phyloP scores from a whole-genome alignment of 2,797 vertebrate genomes.

The Gorsachius magnificus region DNA sequence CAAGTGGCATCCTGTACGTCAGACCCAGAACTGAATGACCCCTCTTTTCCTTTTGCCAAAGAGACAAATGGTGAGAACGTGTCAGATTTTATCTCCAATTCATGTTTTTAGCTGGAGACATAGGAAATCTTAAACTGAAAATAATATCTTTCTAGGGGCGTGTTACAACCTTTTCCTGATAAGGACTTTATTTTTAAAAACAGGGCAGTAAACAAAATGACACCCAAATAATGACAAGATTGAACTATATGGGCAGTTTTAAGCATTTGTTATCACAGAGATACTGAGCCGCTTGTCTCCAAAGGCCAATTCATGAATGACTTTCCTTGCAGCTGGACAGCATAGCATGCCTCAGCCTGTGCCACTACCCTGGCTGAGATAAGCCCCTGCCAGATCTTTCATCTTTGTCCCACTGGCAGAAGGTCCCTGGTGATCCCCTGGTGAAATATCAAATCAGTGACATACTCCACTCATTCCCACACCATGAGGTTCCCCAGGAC shows the following conservation, averaged over 20 bases:
- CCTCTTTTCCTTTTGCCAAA: conserved; percentile 69
- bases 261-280: neutral
- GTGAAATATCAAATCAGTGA: neutral
- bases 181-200: conserved; percentile 29
- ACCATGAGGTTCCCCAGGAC: neutral
- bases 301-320: neutral
- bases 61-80: conserved; percentile 62
- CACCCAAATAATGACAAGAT: conserved; percentile 18
- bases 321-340: neutral
- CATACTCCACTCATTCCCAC: neutral
- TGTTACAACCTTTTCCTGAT: conserved; percentile 48
- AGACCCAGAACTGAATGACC: conserved; percentile 53
- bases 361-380: neutral
- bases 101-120: conserved; percentile 49
- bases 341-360: neutral
- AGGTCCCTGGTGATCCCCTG: neutral
- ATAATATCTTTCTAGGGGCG: conserved; percentile 10
- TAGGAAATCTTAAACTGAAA: conserved; percentile 63
- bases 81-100: conserved; percentile 47
- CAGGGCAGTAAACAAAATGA: conserved; percentile 11
- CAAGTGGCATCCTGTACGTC: conserved; percentile 72
- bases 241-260: neutral
- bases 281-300: neutral
- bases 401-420: neutral
- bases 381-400: neutral